Evolutionary conservation across 2,113 vertebrate genomes (phyloP), one percentile per base, ranked within the genome.

Genomic region (Xenotilapia leptura): DNA sequence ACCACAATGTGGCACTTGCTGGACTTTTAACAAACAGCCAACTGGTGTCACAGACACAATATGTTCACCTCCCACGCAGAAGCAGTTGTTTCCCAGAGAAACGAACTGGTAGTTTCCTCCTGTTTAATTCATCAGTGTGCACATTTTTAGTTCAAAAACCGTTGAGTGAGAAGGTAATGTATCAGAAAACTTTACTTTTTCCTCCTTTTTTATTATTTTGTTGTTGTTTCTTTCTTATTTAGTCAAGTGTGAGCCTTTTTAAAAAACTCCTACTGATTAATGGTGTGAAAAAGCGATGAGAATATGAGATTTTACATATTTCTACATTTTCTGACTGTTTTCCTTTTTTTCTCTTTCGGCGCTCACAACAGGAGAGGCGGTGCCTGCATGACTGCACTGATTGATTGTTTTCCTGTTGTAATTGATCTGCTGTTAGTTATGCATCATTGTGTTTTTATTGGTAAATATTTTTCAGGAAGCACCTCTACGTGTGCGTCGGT

Each of bases 41-140:
- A 85, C 83, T 88, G 83, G 77, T 91, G 15, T 26, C 51, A 17
- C 54, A 79, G 70, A 65, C 11, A 75, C 80, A 92, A 87, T 90
- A 88, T 83, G 58, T 77, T 84, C 45, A 26, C 89, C 87, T 38
- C 81, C 86, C 88, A 90, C 21, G 4, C 10, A 17, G 82, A 56
- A 56, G 36, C 17, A 33, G 75, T 56, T 38, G 12, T 9, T 79
- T 79, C 80, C 38, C 51, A 80, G 8, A 87, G 6, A 36, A 49
- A 77, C 0, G 2, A 49, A 7, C 17, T 49, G 14, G 56, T 73
- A 6, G 2, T 12, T 38, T 47, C n/a, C 68, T 14, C 10, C 33
- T 11, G 5, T 51, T 70, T 19, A 21, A 19, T 55, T 10, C 12
- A 31, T 13, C 15, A 42, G 9, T 82, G 55, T 38, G 26, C 9